phyloP scores from a whole-genome alignment of 2,113 vertebrate genomes.

The Columba livia region DNA sequence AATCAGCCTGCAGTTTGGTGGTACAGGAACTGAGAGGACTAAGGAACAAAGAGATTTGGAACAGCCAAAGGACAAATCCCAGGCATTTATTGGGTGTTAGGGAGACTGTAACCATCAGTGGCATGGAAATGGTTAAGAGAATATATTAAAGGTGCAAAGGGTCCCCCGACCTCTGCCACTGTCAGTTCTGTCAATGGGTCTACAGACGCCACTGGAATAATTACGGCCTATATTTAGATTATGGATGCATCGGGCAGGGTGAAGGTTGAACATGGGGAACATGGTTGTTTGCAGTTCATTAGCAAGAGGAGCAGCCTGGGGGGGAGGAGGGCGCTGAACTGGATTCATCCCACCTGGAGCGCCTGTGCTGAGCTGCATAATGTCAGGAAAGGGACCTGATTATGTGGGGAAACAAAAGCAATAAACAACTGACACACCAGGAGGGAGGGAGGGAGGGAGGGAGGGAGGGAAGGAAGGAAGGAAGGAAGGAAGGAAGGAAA shows the following conservation, averaged over 20 bases:
- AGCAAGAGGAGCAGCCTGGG: constrained; percentile 41
- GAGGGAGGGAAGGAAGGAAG: neutral
- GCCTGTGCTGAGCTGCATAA: constrained; percentile 52
- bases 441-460: neutral
- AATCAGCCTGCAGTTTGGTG: neutral
- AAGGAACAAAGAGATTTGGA: neutral
- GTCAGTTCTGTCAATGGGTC: constrained; percentile 45
- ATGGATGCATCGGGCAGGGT: constrained; percentile 39
- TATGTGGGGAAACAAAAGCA: constrained; percentile 42
- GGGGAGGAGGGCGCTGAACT: constrained; percentile 56
- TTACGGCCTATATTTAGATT: constrained; percentile 64
- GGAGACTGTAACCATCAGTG: neutral
- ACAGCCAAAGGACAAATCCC: constrained; percentile 2
- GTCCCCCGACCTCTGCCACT: constrained; percentile 54
- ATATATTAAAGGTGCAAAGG: constrained; percentile 44
- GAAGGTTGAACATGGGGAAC: constrained; percentile 59
- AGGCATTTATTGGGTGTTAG: neutral
- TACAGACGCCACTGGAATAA: constrained; percentile 43
- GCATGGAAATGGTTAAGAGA: constrained; percentile 49
- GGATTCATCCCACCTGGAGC: constrained; percentile 56
- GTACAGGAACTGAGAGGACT: neutral
- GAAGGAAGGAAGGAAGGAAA: neutral
- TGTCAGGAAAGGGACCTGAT: constrained; percentile 29
- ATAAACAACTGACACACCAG: constrained; percentile 24
- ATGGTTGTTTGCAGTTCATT: constrained; percentile 68